These are phyloP conservation scores for Melanogrammus aeglefinus DNA, from an alignment of 2,797 vertebrate species.

Conservation along the genomic window DNA sequence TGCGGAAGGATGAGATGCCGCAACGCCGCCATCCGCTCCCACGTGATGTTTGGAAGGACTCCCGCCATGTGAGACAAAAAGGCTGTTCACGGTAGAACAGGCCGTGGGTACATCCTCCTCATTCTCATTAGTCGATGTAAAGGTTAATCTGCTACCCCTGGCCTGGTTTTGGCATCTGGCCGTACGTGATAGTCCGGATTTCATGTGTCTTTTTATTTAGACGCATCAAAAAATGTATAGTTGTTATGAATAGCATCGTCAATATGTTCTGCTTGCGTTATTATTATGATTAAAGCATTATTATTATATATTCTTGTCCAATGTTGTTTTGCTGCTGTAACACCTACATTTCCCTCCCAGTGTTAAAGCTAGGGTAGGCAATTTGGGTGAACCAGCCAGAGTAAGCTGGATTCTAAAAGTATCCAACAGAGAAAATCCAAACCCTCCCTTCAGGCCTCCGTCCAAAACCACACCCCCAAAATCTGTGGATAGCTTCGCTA, in stretches of 20 bases:
- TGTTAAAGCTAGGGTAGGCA: no score
- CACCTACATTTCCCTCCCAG: neutral
- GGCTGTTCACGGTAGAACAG: no score
- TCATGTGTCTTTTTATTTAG: neutral
- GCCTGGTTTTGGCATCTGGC: neutral
- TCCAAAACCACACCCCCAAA: no score
- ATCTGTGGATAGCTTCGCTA: no score
- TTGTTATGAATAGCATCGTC: neutral
- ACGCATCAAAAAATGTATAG: neutral
- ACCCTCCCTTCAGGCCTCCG: no score
- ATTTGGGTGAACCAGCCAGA: no score
- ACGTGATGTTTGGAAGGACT: neutral
- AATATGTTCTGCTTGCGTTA: neutral
- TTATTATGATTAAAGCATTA: neutral
- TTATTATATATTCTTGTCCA: neutral
- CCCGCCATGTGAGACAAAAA: neutral
- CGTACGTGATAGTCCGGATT: neutral
- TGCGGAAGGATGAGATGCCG: neutral
- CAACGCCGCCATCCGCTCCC: neutral
- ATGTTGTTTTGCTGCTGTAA: neutral
- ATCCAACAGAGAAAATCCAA: no score
- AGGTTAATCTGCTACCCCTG: neutral
- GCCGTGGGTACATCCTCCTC: neutral
- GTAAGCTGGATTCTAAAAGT: no score
- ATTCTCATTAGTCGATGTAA: neutral